These are phyloP conservation scores for Potamilus streckersoni DNA, from an alignment of 1,140 invertebrate species.

Conservation along the genomic window DNA sequence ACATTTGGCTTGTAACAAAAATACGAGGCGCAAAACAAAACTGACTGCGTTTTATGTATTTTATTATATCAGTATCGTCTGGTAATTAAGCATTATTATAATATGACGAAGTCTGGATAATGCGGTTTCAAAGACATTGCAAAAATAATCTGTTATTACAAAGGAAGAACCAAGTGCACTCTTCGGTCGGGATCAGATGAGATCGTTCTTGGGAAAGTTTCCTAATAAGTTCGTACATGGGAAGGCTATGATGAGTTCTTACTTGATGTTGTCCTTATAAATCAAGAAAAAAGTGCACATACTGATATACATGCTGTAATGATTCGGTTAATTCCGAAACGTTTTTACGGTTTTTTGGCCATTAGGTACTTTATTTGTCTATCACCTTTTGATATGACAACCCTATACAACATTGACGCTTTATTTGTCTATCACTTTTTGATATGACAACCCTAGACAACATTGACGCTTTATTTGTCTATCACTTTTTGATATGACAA, in stretches of 20 bases:
- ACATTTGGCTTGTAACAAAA: conserved; percentile 14
- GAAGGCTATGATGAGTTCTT: neutral
- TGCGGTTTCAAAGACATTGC: neutral
- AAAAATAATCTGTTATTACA: neutral
- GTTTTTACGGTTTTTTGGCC: conserved; percentile 1
- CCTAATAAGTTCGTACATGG: neutral
- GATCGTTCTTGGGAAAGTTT: conserved; percentile 5
- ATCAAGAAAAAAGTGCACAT: neutral
- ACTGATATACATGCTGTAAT: neutral
- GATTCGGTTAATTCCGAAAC: conserved; percentile 1
- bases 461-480: too few relatives aligned
- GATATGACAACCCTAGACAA: too few relatives aligned
- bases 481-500: too few relatives aligned
- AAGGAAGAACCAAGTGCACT: neutral
- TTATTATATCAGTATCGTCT: conserved; percentile 4
- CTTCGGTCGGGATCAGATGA: neutral
- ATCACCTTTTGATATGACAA: too few relatives aligned
- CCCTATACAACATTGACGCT: too few relatives aligned
- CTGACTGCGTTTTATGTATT: conserved; percentile 17
- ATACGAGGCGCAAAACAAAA: conserved; percentile 8
- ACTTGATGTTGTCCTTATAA: neutral
- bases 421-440: too few relatives aligned
- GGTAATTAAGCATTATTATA: conserved; percentile 1
- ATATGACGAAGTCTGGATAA: neutral
- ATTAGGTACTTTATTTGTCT: too few relatives aligned